Evolutionary conservation across 1,140 invertebrate genomes (phyloP).

Genomic region (Drosophila seguyi): DNA sequence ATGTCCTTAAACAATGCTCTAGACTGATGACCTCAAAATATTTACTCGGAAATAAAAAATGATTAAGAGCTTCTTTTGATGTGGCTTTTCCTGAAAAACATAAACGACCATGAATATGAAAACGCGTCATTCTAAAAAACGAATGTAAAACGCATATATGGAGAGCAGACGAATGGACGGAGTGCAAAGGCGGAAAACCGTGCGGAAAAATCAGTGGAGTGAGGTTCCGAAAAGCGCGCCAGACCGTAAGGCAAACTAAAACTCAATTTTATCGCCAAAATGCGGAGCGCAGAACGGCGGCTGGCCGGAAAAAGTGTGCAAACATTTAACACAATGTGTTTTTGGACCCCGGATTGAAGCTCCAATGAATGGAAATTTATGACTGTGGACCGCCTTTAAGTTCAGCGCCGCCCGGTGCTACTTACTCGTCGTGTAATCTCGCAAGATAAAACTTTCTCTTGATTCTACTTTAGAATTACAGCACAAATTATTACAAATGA

Average conservation of each 20-base stretch:
- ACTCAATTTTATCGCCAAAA: constrained; percentile 75
- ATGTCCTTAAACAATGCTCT: constrained; percentile 2
- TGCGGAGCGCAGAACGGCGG: constrained; percentile 38
- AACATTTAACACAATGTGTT: constrained; percentile 59
- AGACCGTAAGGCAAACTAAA: constrained; percentile 65
- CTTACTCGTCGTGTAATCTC: constrained; percentile 33
- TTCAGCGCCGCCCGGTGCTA: constrained; percentile 9
- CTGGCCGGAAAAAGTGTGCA: constrained; percentile 60
- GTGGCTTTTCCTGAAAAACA: constrained; percentile 20
- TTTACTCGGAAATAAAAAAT: constrained; percentile 22
- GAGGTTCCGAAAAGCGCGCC: constrained; percentile 45
- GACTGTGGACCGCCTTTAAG: constrained; percentile 42
- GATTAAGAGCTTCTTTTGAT: constrained; percentile 16
- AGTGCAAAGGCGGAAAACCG: constrained; percentile 4
- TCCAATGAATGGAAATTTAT: constrained; percentile 66
- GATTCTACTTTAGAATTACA: constrained; percentile 62
- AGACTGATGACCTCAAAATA: constrained; percentile 2
- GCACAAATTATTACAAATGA: constrained; percentile 80
- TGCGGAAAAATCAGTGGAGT: constrained; percentile 10
- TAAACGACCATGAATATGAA: constrained; percentile 65
- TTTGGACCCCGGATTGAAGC: constrained; percentile 5
- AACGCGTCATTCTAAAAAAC: constrained; percentile 21
- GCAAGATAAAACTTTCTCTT: constrained; percentile 54
- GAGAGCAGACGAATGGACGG: constrained; percentile 7
- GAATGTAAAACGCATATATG: constrained; percentile 24